Evolutionary conservation across 2,888 invertebrate genomes (phyloP).

Genomic region (Andrena marginata): DNA sequence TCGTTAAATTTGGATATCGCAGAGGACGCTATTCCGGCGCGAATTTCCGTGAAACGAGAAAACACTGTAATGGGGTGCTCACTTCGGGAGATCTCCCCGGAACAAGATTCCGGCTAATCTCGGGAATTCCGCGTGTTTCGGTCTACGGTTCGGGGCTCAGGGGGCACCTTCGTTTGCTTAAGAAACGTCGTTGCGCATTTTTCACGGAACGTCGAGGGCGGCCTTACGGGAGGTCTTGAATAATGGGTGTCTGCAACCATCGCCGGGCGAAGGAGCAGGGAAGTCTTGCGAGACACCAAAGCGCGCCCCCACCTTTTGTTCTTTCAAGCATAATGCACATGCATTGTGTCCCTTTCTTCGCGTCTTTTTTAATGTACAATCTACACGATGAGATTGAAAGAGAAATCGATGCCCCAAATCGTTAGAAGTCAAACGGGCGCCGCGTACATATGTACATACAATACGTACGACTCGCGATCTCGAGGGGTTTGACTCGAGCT

Average conservation of each 20-base stretch:
- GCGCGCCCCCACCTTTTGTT: slow-evolving; percentile 48
- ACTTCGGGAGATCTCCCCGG: slow-evolving; percentile 40
- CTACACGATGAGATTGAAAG: slow-evolving; percentile 60
- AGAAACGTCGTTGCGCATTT: slow-evolving; percentile 43
- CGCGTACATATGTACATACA: neutral
- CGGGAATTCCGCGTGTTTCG: slow-evolving; percentile 5
- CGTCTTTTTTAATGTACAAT: slow-evolving; percentile 57
- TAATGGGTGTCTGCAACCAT: slow-evolving; percentile 46
- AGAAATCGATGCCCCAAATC: slow-evolving; percentile 62
- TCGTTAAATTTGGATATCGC: neutral
- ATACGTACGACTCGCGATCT: slow-evolving; percentile 36
- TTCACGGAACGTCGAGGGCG: slow-evolving; percentile 39
- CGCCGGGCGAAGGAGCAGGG: slow-evolving; percentile 24
- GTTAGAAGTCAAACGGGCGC: slow-evolving; percentile 47
- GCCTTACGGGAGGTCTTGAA: slow-evolving; percentile 41
- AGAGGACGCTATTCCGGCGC: neutral
- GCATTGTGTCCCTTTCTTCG: slow-evolving; percentile 47
- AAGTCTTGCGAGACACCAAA: slow-evolving; percentile 40
- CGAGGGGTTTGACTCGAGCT: slow-evolving; percentile 35
- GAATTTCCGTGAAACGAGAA: slow-evolving; percentile 15
- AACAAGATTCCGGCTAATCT: slow-evolving; percentile 51
- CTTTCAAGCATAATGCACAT: slow-evolving; percentile 60
- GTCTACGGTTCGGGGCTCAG: slow-evolving; percentile 5
- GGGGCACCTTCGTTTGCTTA: slow-evolving; percentile 31
- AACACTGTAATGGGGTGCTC: slow-evolving; percentile 25